phyloP scores from a whole-genome alignment of 2,113 vertebrate genomes.

The Phrynosoma platyrhinos region DNA sequence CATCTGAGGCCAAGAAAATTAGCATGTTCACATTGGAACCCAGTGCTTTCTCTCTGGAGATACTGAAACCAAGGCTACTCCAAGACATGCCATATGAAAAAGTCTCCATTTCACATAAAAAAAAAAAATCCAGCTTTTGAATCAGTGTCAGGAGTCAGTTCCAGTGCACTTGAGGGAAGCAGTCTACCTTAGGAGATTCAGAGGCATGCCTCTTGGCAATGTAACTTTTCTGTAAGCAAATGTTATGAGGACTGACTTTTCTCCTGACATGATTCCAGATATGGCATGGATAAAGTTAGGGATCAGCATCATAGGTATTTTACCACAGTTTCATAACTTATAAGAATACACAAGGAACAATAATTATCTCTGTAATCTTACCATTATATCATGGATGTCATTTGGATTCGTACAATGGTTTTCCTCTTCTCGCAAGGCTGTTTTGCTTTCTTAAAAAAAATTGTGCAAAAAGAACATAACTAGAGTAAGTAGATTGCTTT shows the following conservation, averaged over 20 bases:
- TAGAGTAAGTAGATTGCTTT: neutral
- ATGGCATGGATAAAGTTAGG: neutral
- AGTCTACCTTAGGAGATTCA: too few relatives aligned
- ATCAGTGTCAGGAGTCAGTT: too few relatives aligned
- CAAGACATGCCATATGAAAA: too few relatives aligned
- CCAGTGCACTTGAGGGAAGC: too few relatives aligned
- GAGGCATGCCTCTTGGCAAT: too few relatives aligned
- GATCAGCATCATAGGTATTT: neutral
- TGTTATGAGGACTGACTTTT: neutral
- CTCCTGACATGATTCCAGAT: neutral
- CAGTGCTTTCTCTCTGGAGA: too few relatives aligned
- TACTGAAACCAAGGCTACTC: too few relatives aligned
- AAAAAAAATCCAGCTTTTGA: too few relatives aligned
- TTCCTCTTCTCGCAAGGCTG: neutral
- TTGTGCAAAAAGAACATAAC: neutral
- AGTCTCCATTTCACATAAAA: too few relatives aligned
- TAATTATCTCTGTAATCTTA: constrained; percentile 38
- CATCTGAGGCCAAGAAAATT: too few relatives aligned
- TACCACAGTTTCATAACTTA: neutral
- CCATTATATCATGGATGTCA: constrained; percentile 64
- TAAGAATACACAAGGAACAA: neutral
- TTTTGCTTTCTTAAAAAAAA: constrained; percentile 43
- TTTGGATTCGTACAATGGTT: neutral
- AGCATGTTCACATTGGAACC: too few relatives aligned
- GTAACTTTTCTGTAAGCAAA: too few relatives aligned